Conservation (phyloP, 2,113 vertebrate species). For the Silurus asotus region DNA sequence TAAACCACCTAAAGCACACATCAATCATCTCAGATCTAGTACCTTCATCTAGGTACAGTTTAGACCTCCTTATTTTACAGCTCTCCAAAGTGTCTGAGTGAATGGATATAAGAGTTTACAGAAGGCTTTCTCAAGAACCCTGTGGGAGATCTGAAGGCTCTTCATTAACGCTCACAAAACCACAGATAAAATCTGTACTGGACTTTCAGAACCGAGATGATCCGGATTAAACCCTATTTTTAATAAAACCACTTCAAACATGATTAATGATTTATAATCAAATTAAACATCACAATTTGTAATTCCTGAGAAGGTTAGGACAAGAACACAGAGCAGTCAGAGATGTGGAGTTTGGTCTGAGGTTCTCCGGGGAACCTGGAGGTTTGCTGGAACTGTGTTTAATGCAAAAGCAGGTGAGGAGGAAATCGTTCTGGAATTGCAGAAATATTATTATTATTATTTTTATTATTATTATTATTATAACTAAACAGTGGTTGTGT, state of each 20-base stretch:
- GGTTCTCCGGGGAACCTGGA: not conserved
- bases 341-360: not conserved
- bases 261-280: too few relatives aligned
- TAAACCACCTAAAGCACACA: constrained; percentile 84
- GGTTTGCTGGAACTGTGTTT: constrained; percentile 45
- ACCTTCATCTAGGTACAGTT: too few relatives aligned
- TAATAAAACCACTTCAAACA: not conserved
- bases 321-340: not conserved
- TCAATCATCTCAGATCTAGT: too few relatives aligned
- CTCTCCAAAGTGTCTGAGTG: not conserved
- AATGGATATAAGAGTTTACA: not conserved
- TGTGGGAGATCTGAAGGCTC: not conserved
- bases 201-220: too few relatives aligned
- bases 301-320: not conserved
- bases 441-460: not conserved
- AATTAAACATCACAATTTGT: not conserved
- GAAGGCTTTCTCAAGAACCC: not conserved
- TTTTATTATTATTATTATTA: not conserved
- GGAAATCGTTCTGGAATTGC: constrained; percentile 1
- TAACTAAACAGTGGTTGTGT: not conserved
- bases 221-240: too few relatives aligned
- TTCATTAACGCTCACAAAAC: not conserved
- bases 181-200: too few relatives aligned
- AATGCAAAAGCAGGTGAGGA: constrained; percentile 48
- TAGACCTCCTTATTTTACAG: not conserved